These are phyloP conservation scores for Meandrusa payeni DNA, from an alignment of 2,888 invertebrate species.

Conservation along the genomic window DNA sequence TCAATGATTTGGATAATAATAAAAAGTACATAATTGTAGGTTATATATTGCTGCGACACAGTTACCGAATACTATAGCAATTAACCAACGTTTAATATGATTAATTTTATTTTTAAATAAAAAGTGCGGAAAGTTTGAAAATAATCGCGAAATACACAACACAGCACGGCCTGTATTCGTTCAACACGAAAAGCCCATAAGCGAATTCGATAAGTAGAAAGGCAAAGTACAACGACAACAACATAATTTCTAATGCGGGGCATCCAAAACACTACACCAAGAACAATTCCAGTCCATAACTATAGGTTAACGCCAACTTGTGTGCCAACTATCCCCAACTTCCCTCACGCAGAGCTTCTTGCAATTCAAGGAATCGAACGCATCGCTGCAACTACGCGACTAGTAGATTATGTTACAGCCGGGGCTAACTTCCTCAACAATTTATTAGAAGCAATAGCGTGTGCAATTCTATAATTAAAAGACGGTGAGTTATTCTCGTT, in stretches of 20 bases:
- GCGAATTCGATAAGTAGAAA: conserved; percentile 8
- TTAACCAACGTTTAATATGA: no score
- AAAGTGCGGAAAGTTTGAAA: no score
- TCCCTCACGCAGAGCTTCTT: conserved; percentile 25
- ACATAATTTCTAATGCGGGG: conserved; percentile 23
- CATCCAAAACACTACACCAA: conserved; percentile 30
- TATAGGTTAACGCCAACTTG: conserved; percentile 26
- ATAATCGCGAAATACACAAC: no score
- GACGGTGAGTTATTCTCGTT: neutral
- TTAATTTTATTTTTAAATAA: no score
- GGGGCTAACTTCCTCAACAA: conserved; percentile 34
- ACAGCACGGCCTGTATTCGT: no score
- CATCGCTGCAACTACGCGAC: conserved; percentile 25
- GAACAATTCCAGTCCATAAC: conserved; percentile 42
- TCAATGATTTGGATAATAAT: no score
- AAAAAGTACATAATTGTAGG: no score
- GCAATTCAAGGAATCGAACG: conserved; percentile 37
- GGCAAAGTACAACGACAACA: conserved; percentile 15
- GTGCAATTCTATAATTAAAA: conserved; percentile 17
- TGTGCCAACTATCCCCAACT: conserved; percentile 36
- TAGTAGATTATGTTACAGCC: conserved; percentile 20
- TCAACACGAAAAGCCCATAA: conserved; percentile 1
- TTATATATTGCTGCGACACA: no score
- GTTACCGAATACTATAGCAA: no score
- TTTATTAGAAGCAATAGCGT: conserved; percentile 34